phyloP scores from a whole-genome alignment of 2,888 invertebrate genomes.

The Incurvaria masculella region DNA sequence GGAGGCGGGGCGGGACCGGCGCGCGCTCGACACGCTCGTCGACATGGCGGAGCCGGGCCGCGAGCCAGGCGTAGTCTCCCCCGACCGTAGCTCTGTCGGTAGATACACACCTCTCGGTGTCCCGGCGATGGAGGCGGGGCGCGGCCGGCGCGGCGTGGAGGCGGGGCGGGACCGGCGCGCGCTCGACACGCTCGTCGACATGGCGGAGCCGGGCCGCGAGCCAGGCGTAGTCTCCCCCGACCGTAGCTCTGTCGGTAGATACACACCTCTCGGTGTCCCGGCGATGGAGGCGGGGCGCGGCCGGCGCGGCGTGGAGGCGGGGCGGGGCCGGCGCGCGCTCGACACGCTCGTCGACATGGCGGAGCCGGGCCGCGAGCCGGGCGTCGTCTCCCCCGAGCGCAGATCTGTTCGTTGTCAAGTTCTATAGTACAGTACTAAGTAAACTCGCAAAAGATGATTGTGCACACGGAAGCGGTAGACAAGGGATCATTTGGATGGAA shows the following conservation, averaged over 20 bases:
- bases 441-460: no score
- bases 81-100: slow-evolving; percentile 64
- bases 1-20: slow-evolving; percentile 4
- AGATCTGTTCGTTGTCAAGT: slow-evolving; percentile 61
- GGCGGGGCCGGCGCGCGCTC: background rate
- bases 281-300: slow-evolving; percentile 81
- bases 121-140: slow-evolving; percentile 80
- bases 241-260: slow-evolving; percentile 55
- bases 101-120: slow-evolving; percentile 42
- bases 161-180: slow-evolving; percentile 59
- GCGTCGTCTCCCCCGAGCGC: slow-evolving; percentile 73
- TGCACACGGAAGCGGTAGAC: no score
- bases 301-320: slow-evolving; percentile 49
- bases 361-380: slow-evolving; percentile 80
- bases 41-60: slow-evolving; percentile 86
- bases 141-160: slow-evolving; percentile 70
- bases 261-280: slow-evolving; percentile 55
- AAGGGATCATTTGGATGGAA: no score
- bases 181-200: slow-evolving; percentile 58
- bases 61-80: slow-evolving; percentile 74
- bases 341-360: slow-evolving; percentile 62
- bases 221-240: slow-evolving; percentile 73
- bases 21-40: slow-evolving; percentile 23
- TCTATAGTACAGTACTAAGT: no score
- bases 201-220: slow-evolving; percentile 84